Evolutionary conservation across 2,113 vertebrate species (phyloP), one percentile per base, ranked within the genome.

Genomic region (Pollimyrus isidori): DNA sequence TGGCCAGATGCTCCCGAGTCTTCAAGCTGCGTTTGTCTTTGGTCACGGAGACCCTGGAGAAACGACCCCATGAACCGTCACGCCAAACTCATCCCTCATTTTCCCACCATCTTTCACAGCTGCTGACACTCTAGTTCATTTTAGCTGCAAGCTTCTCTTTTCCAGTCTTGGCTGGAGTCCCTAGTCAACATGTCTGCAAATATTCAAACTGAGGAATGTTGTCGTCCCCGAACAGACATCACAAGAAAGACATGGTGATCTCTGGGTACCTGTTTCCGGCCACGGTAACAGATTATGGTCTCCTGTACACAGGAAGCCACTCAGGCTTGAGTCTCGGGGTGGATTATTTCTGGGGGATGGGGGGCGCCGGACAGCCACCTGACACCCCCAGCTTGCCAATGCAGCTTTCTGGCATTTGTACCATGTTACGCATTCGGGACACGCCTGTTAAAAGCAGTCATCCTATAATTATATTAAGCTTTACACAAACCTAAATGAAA

Each of bases 381-480:
- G 39, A 48, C 45, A 48, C 26, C 30, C 26, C 23, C 89, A 7
- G 19, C 45, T n/a, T 85, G 52, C 45, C 56, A 49, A 11, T 6
- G 23, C 15, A 89, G 35, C 76, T 53, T 50, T 10, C 82, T 86
- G 89, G 53, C 39, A 65, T 89, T 86, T 65, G 9, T 26, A 85
- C 10, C n/a, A 50, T 39, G 49, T 6, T 23, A n/a, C n/a, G 9
- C 7, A 15, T 56, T 30, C 2, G 53, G 39, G 82, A 89, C 7
- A 0, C 17, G 53, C 42, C 42, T 26, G 26, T 89, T 86, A 35
- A 65, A 89, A 35, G 89, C 42, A 86, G 48, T 65, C 56, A 89
- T 86, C n/a, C 56, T 65, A 39, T 86, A 86, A 89, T 85, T 89
- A 49, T 35, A 39, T 87, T 87, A 23, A n/a, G 87, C 42, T 88